These are phyloP conservation scores for Venustaconcha ellipsiformis DNA, from an alignment of 1,140 invertebrate genomes.

Conservation along the genomic window DNA sequence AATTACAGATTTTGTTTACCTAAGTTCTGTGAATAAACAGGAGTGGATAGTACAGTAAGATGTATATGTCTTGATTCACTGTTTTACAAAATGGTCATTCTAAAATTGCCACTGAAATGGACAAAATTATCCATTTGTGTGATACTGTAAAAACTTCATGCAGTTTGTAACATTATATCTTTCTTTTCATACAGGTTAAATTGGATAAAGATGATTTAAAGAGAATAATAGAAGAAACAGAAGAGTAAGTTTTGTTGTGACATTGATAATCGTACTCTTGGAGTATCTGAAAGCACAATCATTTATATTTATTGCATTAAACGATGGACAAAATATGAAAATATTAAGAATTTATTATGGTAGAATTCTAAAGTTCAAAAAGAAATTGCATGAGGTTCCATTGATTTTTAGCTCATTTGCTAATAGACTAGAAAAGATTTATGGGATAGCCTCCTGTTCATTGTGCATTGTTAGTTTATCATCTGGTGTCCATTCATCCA, in stretches of 20 bases:
- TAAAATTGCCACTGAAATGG: no score
- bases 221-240: conserved; percentile 79
- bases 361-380: not conserved
- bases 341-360: not conserved
- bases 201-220: conserved; percentile 78
- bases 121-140: not conserved
- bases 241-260: conserved; percentile 48
- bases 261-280: not conserved
- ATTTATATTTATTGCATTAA: not conserved
- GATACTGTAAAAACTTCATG: not conserved
- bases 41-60: no score
- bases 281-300: not conserved
- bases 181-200: conserved; percentile 72
- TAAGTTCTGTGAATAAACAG: not conserved
- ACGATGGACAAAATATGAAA: not conserved
- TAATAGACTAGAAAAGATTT: no score
- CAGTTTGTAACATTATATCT: conserved; percentile 69
- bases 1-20: not conserved
- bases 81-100: not conserved
- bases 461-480: not conserved
- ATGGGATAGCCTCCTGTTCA: no score
- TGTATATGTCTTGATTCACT: not conserved
- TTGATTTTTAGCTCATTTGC: no score
- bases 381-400: no score
- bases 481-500: not conserved